Percentiles rank a stretch among this genome's conserved stretches.
Conservation (phyloP, 2,113 vertebrate species). For the Pampusana beccarii region DNA sequence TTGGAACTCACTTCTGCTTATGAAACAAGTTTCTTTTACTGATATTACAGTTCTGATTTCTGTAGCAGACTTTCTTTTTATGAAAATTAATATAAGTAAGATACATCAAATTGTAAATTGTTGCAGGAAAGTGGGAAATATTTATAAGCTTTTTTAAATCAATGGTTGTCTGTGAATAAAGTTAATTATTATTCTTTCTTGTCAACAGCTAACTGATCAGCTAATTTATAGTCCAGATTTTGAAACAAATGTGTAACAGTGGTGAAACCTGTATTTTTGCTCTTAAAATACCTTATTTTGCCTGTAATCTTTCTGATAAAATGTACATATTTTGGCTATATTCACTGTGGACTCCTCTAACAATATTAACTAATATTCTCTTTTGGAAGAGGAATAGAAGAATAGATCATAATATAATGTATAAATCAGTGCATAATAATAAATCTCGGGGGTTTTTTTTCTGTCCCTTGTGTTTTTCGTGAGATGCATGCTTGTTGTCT, state of each 20-base stretch:
- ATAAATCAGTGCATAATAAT: neutral
- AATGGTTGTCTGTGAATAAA: neutral
- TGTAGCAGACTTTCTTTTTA: neutral
- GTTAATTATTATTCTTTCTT: neutral
- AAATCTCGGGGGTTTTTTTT: neutral
- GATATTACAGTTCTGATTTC: neutral
- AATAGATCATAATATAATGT: neutral
- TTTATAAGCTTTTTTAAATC: neutral
- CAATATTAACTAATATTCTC: neutral
- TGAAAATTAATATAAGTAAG: neutral
- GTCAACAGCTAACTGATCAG: neutral
- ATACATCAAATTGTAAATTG: neutral
- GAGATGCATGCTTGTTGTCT: neutral
- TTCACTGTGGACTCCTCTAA: neutral
- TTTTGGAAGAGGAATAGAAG: neutral
- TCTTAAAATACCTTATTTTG: neutral
- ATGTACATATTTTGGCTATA: neutral
- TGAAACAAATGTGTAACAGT: neutral
- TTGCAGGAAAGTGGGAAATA: neutral
- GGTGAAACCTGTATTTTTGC: neutral
- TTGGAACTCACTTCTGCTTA: neutral
- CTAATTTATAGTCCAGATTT: neutral
- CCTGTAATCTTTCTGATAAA: neutral
- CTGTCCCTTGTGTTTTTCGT: neutral
- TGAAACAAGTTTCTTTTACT: neutral